A percentile compares a stretch with the other conserved stretches of the same genome.
Conservation (phyloP, 2,113 vertebrate species). For the Anthoscopus minutus region DNA sequence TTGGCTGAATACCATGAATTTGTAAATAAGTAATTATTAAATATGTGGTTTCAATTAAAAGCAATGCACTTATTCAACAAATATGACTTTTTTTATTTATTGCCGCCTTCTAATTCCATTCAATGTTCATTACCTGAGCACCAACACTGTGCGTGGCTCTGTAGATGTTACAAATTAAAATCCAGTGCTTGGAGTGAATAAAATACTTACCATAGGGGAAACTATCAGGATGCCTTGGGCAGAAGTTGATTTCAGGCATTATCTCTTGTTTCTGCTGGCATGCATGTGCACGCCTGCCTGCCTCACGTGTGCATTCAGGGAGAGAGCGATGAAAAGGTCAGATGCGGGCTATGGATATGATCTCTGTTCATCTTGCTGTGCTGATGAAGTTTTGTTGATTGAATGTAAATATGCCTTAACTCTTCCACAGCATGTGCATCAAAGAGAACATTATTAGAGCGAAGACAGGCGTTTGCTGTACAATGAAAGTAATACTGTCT, state of each 20-base stretch:
- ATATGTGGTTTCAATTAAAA: background rate
- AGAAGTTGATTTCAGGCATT: background rate
- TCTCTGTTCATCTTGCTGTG: background rate
- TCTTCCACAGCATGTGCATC: background rate
- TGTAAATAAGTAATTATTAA: background rate
- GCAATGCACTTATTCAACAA: background rate
- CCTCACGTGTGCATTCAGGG: background rate
- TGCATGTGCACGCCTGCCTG: background rate
- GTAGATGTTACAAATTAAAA: background rate
- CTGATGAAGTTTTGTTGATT: conserved; percentile 41
- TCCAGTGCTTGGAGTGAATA: background rate
- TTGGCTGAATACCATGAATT: background rate
- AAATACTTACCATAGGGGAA: background rate
- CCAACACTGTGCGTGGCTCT: background rate
- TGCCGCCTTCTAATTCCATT: background rate
- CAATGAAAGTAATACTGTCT: background rate
- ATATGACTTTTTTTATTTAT: background rate
- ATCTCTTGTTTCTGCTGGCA: rapidly evolving
- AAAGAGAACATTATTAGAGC: background rate
- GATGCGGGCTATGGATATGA: background rate
- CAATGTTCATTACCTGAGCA: background rate
- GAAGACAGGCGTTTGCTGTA: background rate
- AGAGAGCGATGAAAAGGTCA: conserved; percentile 1
- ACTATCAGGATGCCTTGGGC: background rate
- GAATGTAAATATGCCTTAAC: conserved; percentile 1